phyloP scores from a whole-genome alignment of 2,113 vertebrate genomes.

The Osmerus mordax region DNA sequence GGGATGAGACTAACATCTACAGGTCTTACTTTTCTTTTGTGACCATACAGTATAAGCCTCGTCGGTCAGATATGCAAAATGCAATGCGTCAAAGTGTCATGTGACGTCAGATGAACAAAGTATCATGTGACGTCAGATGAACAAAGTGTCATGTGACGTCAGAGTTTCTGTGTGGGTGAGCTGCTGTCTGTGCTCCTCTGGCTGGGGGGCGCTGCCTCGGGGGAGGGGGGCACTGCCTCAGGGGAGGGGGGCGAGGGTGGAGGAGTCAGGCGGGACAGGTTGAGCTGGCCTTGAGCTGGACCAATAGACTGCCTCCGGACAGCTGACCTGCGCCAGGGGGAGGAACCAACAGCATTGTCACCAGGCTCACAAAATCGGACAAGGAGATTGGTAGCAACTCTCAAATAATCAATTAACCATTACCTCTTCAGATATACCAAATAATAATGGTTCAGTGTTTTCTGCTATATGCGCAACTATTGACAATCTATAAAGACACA shows the following conservation, averaged over 20 bases:
- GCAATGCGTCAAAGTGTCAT: neutral
- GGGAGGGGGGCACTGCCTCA: slow-evolving; percentile 42
- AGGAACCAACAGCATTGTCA: no score
- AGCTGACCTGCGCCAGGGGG: neutral
- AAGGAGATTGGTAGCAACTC: no score
- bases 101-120: neutral
- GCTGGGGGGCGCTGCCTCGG: slow-evolving; percentile 39
- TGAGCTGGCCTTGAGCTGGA: slow-evolving; percentile 40
- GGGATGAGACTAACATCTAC: neutral
- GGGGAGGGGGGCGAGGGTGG: slow-evolving; percentile 46
- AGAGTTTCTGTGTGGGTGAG: slow-evolving; percentile 3
- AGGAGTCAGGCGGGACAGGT: slow-evolving; percentile 50
- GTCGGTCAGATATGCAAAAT: neutral
- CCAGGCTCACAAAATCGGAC: no score
- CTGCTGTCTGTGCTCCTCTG: neutral
- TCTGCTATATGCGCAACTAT: no score
- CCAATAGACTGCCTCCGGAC: slow-evolving; percentile 49
- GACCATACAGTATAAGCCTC: neutral
- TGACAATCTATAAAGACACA: no score
- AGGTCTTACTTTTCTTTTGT: no score
- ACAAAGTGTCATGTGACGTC: neutral
- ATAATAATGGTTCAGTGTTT: no score
- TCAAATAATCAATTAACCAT: no score
- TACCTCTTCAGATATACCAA: no score
- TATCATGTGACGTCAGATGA: neutral